Evolutionary conservation across 1,140 invertebrate species (phyloP), one percentile per base, ranked within the genome.

Genomic region (Helicoverpa armigera): DNA sequence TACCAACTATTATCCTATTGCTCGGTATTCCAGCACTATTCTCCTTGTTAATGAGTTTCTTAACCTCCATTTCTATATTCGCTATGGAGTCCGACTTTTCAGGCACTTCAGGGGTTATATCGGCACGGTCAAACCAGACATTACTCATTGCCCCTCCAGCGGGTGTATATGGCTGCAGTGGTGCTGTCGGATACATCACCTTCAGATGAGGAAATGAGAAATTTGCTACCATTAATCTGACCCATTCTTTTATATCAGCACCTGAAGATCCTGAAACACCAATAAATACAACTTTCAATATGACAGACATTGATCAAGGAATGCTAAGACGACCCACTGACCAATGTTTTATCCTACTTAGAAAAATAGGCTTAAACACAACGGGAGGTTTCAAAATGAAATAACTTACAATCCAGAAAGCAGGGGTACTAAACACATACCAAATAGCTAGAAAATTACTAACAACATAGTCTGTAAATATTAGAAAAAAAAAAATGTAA

Each of bases 111-210:
- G 96, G 96, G 58, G 91, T 93, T 54, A 97, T 96, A 29, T 94
- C 94, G 50, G 92, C 86, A 23, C 97, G 94, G 87, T 97, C 96
- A 90, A 97, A 97, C 97, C 97, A 98, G 0, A 97, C 97, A 92
- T 96, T 96, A 72, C 95, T 96, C 90, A 96, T 95, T 87, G 95
- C 88, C 18, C 97, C 96, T 79, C 95, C 94, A 12, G 96, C 85
- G 29, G 97, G 96, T 18, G 96, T 97, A 81, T 97, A 97, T 2
- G 96, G 96, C 84, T 96, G 96, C 23, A 95, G 82, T 2, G 97
- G 97, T 12, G 97, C 97, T 29, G 96, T 97, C 10, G 97, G 97
- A 90, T 96, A 98, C 53, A 97, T 82, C 51, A 97, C 92, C 90
- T 96, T 97, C 60, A 97, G 96, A 83, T 97, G 96, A 3, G 96